A percentile compares a stretch with the other conserved stretches of the same genome.
These are phyloP conservation scores for Vanessa atalanta DNA, from an alignment of 1,140 invertebrate genomes.

Conservation along the genomic window DNA sequence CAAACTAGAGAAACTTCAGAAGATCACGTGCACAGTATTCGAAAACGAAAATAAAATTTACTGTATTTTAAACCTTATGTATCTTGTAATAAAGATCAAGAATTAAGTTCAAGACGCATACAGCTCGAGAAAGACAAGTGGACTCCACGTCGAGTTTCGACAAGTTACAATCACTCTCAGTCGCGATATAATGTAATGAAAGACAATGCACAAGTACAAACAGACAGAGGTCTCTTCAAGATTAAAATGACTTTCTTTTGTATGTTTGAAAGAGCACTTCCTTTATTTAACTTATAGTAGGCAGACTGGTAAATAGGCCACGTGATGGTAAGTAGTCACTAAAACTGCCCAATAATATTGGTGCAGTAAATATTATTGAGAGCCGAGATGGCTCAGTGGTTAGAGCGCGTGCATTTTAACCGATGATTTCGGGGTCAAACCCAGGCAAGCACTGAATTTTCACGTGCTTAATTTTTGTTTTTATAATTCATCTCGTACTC, in stretches of 20 bases:
- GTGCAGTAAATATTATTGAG: too few relatives aligned
- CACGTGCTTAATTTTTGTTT: too few relatives aligned
- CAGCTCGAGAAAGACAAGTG: conserved; percentile 9
- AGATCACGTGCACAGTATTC: neutral
- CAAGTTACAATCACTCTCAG: conserved; percentile 19
- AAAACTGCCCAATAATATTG: too few relatives aligned
- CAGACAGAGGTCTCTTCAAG: conserved; percentile 8
- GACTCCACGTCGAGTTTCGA: conserved; percentile 17
- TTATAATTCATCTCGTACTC: too few relatives aligned
- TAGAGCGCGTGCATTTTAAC: too few relatives aligned
- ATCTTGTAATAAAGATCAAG: neutral
- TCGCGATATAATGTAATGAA: conserved; percentile 26
- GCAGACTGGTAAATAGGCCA: too few relatives aligned
- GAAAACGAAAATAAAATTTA: neutral
- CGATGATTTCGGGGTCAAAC: too few relatives aligned
- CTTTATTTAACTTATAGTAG: neutral
- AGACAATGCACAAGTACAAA: conserved; percentile 16
- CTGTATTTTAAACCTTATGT: neutral
- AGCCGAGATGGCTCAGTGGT: too few relatives aligned
- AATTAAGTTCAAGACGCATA: neutral
- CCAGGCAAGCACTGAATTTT: too few relatives aligned
- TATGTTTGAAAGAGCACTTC: conserved; percentile 5
- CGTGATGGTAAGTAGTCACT: too few relatives aligned
- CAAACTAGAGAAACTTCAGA: neutral
- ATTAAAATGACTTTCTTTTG: conserved; percentile 2